These are phyloP conservation scores for Echinarachnius parma DNA, from an alignment of 53 echinoderm and acorn worm genomes.

Conservation along the genomic window DNA sequence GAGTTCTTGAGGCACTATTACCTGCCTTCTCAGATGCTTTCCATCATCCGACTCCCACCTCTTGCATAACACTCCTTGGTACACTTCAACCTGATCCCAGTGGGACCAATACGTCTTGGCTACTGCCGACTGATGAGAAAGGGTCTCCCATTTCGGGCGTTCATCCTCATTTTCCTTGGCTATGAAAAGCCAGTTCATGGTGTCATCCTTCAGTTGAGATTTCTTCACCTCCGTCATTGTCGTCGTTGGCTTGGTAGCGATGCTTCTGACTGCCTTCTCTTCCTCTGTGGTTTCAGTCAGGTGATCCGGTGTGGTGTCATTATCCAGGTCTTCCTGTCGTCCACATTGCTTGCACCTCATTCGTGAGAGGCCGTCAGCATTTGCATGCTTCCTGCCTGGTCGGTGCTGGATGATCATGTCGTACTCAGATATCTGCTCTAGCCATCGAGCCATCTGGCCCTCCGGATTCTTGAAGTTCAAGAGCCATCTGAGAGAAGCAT, in stretches of 20 bases:
- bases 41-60: slow-evolving; percentile 48
- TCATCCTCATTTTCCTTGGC: neutral
- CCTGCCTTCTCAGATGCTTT: neutral
- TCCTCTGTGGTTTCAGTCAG: neutral
- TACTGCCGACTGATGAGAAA: slow-evolving; percentile 10
- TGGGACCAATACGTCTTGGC: slow-evolving; percentile 31
- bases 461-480: slow-evolving; percentile 16
- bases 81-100: slow-evolving; percentile 11
- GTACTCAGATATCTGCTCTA: slow-evolving; percentile 7
- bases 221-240: neutral
- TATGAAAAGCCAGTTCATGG: neutral
- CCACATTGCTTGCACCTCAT: slow-evolving; percentile 4
- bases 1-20: neutral
- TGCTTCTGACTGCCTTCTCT: neutral
- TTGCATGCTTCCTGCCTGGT: neutral
- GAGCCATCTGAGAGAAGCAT: neutral
- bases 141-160: slow-evolving; percentile 14
- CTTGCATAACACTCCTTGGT: neutral
- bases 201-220: neutral
- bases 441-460: slow-evolving; percentile 3
- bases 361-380: slow-evolving; percentile 8
- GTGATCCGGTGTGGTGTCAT: neutral
- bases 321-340: neutral
- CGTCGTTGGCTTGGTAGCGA: neutral
- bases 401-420: neutral